These are phyloP conservation scores for Scaptodrosophila latifasciaeformis DNA, from an alignment of 2,888 invertebrate species.

Conservation along the genomic window DNA sequence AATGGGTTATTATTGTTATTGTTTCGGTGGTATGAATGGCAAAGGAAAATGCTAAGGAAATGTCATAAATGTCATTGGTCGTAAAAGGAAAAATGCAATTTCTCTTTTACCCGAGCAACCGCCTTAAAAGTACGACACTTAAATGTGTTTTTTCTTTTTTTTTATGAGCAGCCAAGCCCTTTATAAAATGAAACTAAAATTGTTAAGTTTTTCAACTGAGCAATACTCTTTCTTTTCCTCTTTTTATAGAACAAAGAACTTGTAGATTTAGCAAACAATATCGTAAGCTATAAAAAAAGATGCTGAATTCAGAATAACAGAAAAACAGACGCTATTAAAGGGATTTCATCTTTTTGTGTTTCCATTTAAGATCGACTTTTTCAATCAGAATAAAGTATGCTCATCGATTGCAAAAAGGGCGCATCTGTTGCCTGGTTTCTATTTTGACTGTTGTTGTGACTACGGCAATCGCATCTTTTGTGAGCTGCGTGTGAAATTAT, in stretches of 20 bases:
- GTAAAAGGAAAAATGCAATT: conserved; percentile 67
- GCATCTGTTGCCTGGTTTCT: not conserved
- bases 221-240: too few species aligned
- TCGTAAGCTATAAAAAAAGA: too few species aligned
- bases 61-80: conserved; percentile 61
- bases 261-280: conserved; percentile 15
- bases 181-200: too few species aligned
- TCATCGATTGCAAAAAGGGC: too few species aligned
- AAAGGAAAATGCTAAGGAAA: conserved; percentile 28
- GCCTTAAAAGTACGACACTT: conserved; percentile 42
- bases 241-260: too few species aligned
- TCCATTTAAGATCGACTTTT: too few species aligned
- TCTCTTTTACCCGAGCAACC: too few species aligned
- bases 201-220: too few species aligned
- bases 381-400: too few species aligned
- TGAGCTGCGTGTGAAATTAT: conserved; percentile 66
- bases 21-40: conserved; percentile 12
- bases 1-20: conserved; percentile 62
- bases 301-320: not conserved
- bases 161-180: conserved; percentile 50
- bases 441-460: conserved; percentile 39
- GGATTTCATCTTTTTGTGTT: too few species aligned
- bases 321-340: too few species aligned
- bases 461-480: too few species aligned
- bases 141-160: conserved; percentile 63